phyloP scores from a whole-genome alignment of 2,888 invertebrate species.

The Sturmia bella region DNA sequence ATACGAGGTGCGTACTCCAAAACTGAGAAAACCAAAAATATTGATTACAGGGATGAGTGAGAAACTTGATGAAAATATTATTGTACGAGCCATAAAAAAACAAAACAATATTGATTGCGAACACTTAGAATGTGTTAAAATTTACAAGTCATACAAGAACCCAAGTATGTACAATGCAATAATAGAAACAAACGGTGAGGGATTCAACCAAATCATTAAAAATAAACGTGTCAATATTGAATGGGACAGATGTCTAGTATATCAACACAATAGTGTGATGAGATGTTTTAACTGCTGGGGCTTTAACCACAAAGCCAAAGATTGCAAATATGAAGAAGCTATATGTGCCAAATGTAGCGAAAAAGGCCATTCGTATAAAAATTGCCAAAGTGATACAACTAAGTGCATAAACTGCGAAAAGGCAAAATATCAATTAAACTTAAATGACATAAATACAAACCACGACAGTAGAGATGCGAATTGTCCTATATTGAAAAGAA shows the following conservation, averaged over 20 bases:
- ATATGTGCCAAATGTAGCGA: constrained; percentile 2
- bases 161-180: not conserved
- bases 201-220: too few relatives aligned
- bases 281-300: constrained; percentile 61
- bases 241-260: constrained; percentile 57
- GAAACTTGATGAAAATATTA: constrained; percentile 18
- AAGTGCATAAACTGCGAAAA: constrained; percentile 52
- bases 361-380: not conserved
- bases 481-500: constrained; percentile 11
- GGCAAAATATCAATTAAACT: constrained; percentile 15
- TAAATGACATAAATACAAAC: constrained; percentile 11
- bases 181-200: not conserved
- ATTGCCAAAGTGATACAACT: constrained; percentile 14
- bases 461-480: constrained; percentile 41
- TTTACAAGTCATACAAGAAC: constrained; percentile 12
- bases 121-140: not conserved
- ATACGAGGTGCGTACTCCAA: not conserved
- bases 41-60: not conserved
- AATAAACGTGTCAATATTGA: not conserved
- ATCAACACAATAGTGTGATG: constrained; percentile 45
- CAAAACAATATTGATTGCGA: constrained; percentile 1
- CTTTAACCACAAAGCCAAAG: constrained; percentile 54
- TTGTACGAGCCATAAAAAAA: constrained; percentile 2
- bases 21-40: not conserved
- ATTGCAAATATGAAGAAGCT: not conserved